Evolutionary conservation across 2,888 invertebrate species (phyloP).

Genomic region (Cryptophagus acutangulus): DNA sequence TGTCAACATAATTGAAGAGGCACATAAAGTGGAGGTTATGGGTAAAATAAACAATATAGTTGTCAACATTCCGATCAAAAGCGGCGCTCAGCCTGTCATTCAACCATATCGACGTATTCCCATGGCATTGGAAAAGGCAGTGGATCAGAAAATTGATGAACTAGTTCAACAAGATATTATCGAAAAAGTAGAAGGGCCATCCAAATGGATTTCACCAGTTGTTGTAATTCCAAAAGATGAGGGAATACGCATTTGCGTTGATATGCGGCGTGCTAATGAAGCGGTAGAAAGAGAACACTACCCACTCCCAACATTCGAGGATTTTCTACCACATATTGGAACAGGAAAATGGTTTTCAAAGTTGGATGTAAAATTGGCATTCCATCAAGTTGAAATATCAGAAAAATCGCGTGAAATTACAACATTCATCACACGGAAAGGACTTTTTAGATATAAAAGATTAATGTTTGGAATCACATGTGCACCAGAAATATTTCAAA

Average conservation of each 20-base stretch:
- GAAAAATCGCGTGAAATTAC: constrained; percentile 35
- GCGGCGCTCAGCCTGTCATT: constrained; percentile 29
- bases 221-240: constrained; percentile 13
- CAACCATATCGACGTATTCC: constrained; percentile 31
- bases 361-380: constrained; percentile 36
- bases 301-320: constrained; percentile 27
- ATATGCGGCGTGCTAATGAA: constrained; percentile 26
- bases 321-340: constrained; percentile 28
- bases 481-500: constrained; percentile 39
- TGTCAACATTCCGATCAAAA: constrained; percentile 30
- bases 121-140: constrained; percentile 27
- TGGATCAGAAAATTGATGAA: constrained; percentile 27
- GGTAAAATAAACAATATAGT: constrained; percentile 33
- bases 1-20: constrained; percentile 10
- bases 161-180: constrained; percentile 24
- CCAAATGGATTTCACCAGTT: background rate
- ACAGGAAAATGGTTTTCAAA: constrained; percentile 23
- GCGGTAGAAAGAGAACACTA: constrained; percentile 28
- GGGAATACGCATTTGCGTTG: constrained; percentile 28
- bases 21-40: constrained; percentile 16
- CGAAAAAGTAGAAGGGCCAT: background rate
- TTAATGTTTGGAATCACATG: constrained; percentile 34
- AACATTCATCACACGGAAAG: constrained; percentile 30
- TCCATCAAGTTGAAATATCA: constrained; percentile 39
- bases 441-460: constrained; percentile 40